Conservation (phyloP, 1,140 invertebrate genomes). For the Holcopasites calliopsidis region DNA sequence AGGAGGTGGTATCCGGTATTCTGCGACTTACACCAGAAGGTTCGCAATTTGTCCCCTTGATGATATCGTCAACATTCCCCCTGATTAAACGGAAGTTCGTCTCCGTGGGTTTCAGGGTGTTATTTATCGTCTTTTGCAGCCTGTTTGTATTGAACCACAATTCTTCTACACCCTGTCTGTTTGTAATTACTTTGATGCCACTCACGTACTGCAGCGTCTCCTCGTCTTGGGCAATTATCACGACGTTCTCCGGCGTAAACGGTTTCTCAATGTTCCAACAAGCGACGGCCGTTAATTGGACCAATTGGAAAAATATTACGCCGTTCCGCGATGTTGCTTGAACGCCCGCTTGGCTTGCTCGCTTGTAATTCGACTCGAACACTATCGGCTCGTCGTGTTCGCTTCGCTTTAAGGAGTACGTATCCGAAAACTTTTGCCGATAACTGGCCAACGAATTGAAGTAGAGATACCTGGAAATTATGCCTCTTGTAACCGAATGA, state of each 20-base stretch:
- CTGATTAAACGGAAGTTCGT: constrained; percentile 74
- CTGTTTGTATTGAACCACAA: constrained; percentile 78
- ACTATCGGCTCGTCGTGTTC: constrained; percentile 69
- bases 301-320: constrained; percentile 85
- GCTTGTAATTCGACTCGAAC: constrained; percentile 73
- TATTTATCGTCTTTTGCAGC: constrained; percentile 77
- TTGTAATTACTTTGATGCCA: constrained; percentile 78
- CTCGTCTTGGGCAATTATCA: constrained; percentile 81
- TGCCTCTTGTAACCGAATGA: background rate
- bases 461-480: constrained; percentile 77
- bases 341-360: constrained; percentile 76
- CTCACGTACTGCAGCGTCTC: constrained; percentile 84
- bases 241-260: constrained; percentile 81
- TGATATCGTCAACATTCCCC: constrained; percentile 74
- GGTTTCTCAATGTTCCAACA: constrained; percentile 87
- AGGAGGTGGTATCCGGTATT: constrained; percentile 65
- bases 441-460: constrained; percentile 79
- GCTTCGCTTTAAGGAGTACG: constrained; percentile 71
- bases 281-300: constrained; percentile 83
- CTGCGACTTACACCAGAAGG: constrained; percentile 44
- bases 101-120: constrained; percentile 70
- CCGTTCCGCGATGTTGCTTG: constrained; percentile 78
- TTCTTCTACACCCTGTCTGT: constrained; percentile 71
- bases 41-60: constrained; percentile 75
- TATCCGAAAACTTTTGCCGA: constrained; percentile 72